Evolutionary conservation across 92 coral and sea anemone genomes (phyloP).

Genomic region (Actinostola sp.): DNA sequence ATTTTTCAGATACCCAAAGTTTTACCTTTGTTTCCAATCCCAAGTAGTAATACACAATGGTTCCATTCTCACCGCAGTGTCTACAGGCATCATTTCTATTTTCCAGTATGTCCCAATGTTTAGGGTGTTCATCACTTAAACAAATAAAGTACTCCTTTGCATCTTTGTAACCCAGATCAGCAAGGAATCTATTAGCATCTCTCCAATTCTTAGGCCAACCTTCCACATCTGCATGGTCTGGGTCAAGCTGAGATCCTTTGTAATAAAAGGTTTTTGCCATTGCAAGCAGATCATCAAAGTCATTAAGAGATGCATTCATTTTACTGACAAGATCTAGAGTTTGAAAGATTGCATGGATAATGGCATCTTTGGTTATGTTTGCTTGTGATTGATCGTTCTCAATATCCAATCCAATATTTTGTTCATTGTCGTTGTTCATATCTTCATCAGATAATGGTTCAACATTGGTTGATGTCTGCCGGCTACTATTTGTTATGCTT

Average conservation of each 20-base stretch:
- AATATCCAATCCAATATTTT: too few species aligned
- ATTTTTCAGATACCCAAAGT: slow-evolving; percentile 9
- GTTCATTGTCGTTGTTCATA: too few species aligned
- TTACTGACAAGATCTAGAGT: background rate
- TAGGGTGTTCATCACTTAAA: slow-evolving; percentile 45
- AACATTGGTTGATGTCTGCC: too few species aligned
- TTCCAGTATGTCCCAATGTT: slow-evolving; percentile 61
- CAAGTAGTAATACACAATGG: background rate
- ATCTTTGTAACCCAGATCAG: slow-evolving; percentile 54
- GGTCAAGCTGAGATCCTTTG: slow-evolving; percentile 23
- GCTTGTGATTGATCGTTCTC: too few species aligned
- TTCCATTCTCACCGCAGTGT: background rate
- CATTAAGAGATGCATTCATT: slow-evolving; percentile 7
- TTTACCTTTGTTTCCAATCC: slow-evolving; percentile 10
- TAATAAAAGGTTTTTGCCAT: slow-evolving; percentile 30
- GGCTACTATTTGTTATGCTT: too few species aligned
- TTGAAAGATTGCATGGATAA: background rate
- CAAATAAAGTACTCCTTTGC: slow-evolving; percentile 63
- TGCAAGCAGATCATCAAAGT: slow-evolving; percentile 26
- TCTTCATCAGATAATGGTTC: too few species aligned
- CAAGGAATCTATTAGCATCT: slow-evolving; percentile 56
- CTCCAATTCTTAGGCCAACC: slow-evolving; percentile 60
- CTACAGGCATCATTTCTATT: slow-evolving; percentile 41
- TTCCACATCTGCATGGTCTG: background rate
- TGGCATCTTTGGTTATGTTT: too few species aligned